Base-by-base conservation (phyloP, 1,140 invertebrate species). In the Drosophila elegans region DNA sequence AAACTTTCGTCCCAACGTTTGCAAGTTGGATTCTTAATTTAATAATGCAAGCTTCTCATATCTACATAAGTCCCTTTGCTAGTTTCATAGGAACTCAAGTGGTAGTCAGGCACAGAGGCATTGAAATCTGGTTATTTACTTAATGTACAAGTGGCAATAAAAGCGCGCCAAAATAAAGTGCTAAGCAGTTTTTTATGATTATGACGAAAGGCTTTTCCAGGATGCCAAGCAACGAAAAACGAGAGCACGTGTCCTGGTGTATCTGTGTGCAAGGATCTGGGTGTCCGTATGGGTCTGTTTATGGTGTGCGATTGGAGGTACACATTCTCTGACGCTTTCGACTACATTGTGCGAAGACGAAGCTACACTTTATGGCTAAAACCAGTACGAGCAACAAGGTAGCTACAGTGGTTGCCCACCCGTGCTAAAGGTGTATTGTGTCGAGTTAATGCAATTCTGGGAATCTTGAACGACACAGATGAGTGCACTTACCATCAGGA, bases 101-200 rank as follows among this genome's bases (percentile, higher is more conserved):
- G 7, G 29, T 7, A 32, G 29, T 38, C 36, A 9, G 9, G 9
- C 36, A 12, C 36, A 38, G 10, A 38, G 9, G 36, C 72, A 71
- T 62, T 52, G 73, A 67, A 81, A 81, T 73, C 67, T 48, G 49
- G 54, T 67, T 56, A 74, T 74, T 64, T 53, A 39, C 57, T 66
- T 78, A 74, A 75, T 56, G 80, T 36, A 27, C 48, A 59, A 51
- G 79, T 52, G 68, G 69, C 42, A 46, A 69, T 79, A 83, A 79
- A 75, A 75, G 52, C 46, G 48, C 29, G 34, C n/a, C 42, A 62
- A 71, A 75, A 78, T 55, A 64, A 73, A 84, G 76, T 73, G 76
- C 76, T 74, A 73, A 84, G 80, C 76, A 66, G 67, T 56, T 68
- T 84, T 83, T 84, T 84, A 84, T 84, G 76, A 77, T 84, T 84